These are phyloP conservation scores for Myotis daubentonii DNA, from an alignment of 2,797 vertebrate genomes.

Conservation along the genomic window DNA sequence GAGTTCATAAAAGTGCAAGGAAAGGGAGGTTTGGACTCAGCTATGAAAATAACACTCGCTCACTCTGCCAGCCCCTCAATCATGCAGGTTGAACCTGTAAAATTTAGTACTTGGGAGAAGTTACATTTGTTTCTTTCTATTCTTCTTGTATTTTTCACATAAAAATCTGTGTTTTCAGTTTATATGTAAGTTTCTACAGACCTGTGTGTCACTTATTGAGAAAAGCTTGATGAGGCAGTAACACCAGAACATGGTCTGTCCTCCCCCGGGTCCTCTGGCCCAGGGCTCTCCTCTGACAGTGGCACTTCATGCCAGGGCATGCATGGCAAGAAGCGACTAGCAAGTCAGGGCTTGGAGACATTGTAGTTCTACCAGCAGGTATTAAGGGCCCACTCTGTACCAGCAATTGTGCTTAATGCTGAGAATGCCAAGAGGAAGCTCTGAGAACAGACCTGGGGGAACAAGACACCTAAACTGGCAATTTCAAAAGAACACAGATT, in stretches of 20 bases:
- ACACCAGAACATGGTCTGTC: fast-evolving
- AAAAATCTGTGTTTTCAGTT: background rate
- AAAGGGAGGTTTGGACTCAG: background rate
- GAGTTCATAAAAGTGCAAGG: background rate
- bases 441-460: background rate
- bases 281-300: background rate
- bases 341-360: background rate
- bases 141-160: background rate
- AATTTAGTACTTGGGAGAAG: background rate
- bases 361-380: background rate
- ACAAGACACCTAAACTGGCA: background rate
- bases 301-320: too few species aligned
- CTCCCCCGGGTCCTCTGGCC: background rate
- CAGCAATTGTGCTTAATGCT: background rate
- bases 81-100: background rate
- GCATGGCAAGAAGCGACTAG: background rate
- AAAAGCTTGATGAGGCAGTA: background rate
- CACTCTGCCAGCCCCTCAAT: fast-evolving
- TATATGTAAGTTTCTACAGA: background rate
- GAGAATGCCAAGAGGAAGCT: background rate
- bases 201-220: background rate
- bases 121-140: background rate
- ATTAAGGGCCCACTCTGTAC: background rate
- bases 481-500: background rate
- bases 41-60: background rate